phyloP scores from a whole-genome alignment of 2,888 invertebrate species.

The Habrosyne pyritoides region DNA sequence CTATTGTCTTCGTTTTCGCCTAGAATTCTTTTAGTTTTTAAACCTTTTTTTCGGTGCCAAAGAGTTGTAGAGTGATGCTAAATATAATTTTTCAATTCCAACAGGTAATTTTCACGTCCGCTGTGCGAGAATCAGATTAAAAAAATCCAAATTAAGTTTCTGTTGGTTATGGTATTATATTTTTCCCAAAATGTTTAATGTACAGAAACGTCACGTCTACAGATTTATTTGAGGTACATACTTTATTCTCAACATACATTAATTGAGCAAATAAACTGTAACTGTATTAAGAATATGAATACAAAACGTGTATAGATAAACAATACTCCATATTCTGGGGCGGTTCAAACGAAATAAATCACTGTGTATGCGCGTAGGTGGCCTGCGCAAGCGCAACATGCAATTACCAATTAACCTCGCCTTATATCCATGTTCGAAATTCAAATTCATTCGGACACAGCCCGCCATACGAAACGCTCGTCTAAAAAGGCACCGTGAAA shows the following conservation, averaged over 20 bases:
- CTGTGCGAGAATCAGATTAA: no score
- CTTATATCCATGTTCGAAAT: conserved; percentile 59
- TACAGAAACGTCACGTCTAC: no score
- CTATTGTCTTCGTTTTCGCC: no score
- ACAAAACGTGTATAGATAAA: conserved; percentile 47
- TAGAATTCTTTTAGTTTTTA: no score
- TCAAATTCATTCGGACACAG: conserved; percentile 61
- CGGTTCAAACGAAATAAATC: conserved; percentile 70
- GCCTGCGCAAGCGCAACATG: conserved; percentile 53
- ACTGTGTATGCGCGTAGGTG: conserved; percentile 67
- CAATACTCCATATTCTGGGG: conserved; percentile 64
- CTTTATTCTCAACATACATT: conserved; percentile 26
- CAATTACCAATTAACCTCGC: conserved; percentile 77
- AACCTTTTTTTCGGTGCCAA: no score
- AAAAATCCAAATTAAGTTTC: no score
- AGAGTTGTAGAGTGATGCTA: no score
- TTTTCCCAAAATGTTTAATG: no score
- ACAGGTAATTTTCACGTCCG: no score
- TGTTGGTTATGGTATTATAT: no score
- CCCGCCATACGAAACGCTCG: conserved; percentile 43
- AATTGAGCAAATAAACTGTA: conserved; percentile 35
- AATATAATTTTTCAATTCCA: no score
- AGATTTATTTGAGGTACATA: not conserved
- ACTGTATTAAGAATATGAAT: conserved; percentile 30
- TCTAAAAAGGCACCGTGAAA: conserved; percentile 57